Evolutionary conservation across 2,797 vertebrate genomes (phyloP).

Genomic region (Bradypodion pumilum): DNA sequence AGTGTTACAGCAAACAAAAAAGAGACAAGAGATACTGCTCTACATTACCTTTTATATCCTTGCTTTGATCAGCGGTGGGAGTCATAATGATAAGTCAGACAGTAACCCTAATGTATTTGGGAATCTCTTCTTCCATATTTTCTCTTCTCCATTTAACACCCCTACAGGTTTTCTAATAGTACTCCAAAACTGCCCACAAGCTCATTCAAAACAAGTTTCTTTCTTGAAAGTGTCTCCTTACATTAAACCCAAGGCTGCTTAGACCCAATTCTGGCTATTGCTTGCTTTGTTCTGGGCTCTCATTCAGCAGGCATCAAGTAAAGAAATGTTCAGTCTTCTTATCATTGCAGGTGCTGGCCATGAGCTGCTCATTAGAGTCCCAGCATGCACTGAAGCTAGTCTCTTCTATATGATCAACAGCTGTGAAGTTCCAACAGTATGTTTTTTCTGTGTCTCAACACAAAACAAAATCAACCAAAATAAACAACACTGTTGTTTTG

Average conservation of each 20-base stretch:
- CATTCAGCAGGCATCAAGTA: neutral
- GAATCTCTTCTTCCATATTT: neutral
- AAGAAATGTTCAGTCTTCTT: neutral
- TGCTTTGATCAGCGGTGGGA: neutral
- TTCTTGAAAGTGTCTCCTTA: neutral
- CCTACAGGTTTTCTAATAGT: neutral
- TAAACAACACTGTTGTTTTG: neutral
- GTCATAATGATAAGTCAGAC: neutral
- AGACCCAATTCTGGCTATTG: neutral
- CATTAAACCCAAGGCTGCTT: neutral
- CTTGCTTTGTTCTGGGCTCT: neutral
- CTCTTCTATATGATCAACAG: neutral
- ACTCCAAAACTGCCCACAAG: neutral
- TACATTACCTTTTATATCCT: neutral
- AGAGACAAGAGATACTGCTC: too few species aligned
- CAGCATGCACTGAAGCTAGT: neutral
- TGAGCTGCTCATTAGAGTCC: neutral
- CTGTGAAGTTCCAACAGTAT: neutral
- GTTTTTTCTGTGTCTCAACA: neutral
- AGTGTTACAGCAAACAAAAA: too few species aligned
- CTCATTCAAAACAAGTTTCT: neutral
- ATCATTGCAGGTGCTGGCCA: neutral
- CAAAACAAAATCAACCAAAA: neutral
- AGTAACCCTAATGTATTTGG: neutral
- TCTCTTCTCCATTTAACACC: neutral